Evolutionary conservation across 2,888 invertebrate genomes (phyloP), one percentile per base, ranked within the genome.

Genomic region (Macroteleia sp.): DNA sequence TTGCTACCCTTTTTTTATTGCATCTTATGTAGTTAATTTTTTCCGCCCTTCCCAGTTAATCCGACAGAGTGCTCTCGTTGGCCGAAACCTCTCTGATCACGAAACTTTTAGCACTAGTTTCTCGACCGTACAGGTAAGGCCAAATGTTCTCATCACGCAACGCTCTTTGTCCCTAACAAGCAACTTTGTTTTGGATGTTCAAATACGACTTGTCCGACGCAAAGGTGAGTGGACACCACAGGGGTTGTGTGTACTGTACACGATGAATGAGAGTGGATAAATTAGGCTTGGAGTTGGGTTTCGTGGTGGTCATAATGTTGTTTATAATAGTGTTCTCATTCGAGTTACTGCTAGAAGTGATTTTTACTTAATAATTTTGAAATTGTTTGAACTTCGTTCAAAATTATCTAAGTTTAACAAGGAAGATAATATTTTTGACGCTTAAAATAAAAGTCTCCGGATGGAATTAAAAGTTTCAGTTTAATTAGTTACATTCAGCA

Each of bases 81-180:
- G 34, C 61, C 25, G 69, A 57, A 56, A 62, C 69, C 46, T 67
- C 73, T 67, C 77, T 74, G 73, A 78, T 74, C 77, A 69, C 67
- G 73, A 77, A 77, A 73, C 71, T 73, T 73, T 77, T 44, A 52
- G 46, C 71, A 62, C 30, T 25, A 73, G 73, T 67, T 77, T 61
- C 62, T 25, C 54, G 50, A 77, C 67, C 64, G 50, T 20, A 50
- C 67, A 77, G 77, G 71, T 77, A 67, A 77, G 59, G 66, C 61
- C 64, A 20, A 77, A 61, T 67, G 69, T 66, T 54, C 66, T 64
- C 48, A 71, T 77, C 77, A 77, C 67, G 75, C 75, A 61, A 75
- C 44, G 67, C 56, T 67, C 62, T 59, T 61, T 67, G 67, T 67
- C 67, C 67, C 61, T 30, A 57, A 61, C 59, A 59, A 74, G 61